Base-by-base conservation (phyloP, 2,797 vertebrate genomes). In the Gobionotothen gibberifrons region DNA sequence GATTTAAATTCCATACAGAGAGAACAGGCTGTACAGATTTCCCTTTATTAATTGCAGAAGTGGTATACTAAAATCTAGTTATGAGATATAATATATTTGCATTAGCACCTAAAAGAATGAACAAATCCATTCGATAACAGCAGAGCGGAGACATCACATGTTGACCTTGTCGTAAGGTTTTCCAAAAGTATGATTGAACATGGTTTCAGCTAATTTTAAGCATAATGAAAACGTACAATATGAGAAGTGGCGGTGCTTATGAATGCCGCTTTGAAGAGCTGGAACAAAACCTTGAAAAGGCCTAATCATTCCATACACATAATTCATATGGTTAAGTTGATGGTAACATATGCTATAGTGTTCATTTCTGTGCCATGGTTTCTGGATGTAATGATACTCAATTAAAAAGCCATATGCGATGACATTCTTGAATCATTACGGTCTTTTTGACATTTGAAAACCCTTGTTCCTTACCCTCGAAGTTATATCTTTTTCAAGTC, bases 391-490 rank as follows among this genome's bases (percentile, higher is more conserved):
- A 93, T 89, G 84, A 79, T 64, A 54, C 73, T 81, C 83, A 90
- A 92, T 91, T 92, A 90, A 93, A 92, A 91, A 87, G 74, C 83
- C 72, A 87, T 89, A 86, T 69, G 62, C 65, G 74, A 80, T 74
- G 74, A 86, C 83, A 79, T 76, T 77, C 60, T 66, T 64, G 54
- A 80, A 89, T 90, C 83, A 85, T 90, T 83, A 89, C 78, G 64
- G 52, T 22, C 58, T 73, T 89, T 90, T 85, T 87, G 66, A 87
- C 75, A 75, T 88, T 74, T 76, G 59, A 72, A 43, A 22, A 36
- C 13, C 42, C 21, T 53, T 81, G 60, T 52, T 79, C 69, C 19
- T 58, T 11, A 60, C 51, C 13, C 51, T 62, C 40, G 2, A 36
- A 53, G 49, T 16, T 5, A 67, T 32, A 43, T 72, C 39, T 83